Evolutionary conservation across 53 echinoderm and acorn worm species (phyloP), one percentile per base, ranked within the genome.

Genomic region (Holothuria scabra): DNA sequence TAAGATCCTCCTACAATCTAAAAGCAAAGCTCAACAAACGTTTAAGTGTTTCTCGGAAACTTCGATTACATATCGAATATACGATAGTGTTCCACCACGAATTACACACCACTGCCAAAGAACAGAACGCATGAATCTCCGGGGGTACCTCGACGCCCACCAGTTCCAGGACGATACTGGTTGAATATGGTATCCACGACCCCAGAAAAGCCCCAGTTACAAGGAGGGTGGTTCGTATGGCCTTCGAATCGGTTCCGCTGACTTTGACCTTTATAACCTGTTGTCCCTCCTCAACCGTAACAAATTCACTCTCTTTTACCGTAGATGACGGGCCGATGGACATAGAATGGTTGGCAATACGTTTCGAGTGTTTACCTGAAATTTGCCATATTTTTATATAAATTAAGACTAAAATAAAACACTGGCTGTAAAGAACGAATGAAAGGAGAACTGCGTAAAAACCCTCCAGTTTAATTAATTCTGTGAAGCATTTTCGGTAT

Each of bases 11-110:
- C n/a, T n/a, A n/a, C n/a, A n/a, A 52, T 52, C 52, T 52, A 16
- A 6, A 3, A 52, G 52, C 52, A 52, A 52, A 48, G 11, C 8
- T 31, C 8, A 70, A 13, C 12, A 80, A 21, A 38, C 49, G 11
- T 49, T 46, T 64, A 1, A 63, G 33, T 41, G 63, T 41, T 1
- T 61, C 49, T 28, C 82, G 38, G 34, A 81, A 81, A 18, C 22
- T 64, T 24, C 82, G 11, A 46, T 81, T 81, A 34, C 62, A 81
- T 22, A 81, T 63, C n/a, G 82, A 81, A 29, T 81, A 81, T 19
- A 81, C 82, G 35, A 81, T 61, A 16, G 82, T 81, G 28, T 81
- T 81, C 82, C 82, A 81, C 82, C 82, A 81, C 8, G 82, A 62
- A 28, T 81, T 81, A 44, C 62, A 81, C 60, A 81, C 82, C 12